Conservation (phyloP, 2,113 vertebrate species). For the Oxyruncus cristatus region DNA sequence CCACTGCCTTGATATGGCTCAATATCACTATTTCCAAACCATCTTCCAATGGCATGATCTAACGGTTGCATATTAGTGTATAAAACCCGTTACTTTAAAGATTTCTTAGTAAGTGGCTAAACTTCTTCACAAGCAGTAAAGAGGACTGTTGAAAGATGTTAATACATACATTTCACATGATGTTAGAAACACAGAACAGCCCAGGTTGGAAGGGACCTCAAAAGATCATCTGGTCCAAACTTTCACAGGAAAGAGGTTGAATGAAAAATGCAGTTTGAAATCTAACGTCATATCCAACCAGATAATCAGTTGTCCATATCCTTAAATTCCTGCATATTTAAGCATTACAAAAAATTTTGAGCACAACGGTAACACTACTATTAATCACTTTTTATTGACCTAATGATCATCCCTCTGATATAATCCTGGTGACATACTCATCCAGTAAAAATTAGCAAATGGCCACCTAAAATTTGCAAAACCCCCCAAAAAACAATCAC, state of each 20-base stretch:
- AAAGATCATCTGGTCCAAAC: not conserved
- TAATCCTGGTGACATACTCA: not conserved
- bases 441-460: not conserved
- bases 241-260: not conserved
- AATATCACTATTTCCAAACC: not conserved
- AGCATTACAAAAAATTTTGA: not conserved
- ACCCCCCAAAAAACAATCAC: not conserved
- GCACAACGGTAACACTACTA: not conserved
- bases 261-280: constrained; percentile 1
- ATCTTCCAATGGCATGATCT: not conserved
- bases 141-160: not conserved
- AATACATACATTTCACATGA: not conserved
- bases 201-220: not conserved
- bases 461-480: not conserved
- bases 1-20: not conserved
- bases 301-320: not conserved
- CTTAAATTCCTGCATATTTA: not conserved
- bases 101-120: not conserved
- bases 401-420: not conserved
- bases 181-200: not conserved
- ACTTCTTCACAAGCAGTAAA: not conserved
- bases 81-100: not conserved
- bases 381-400: not conserved
- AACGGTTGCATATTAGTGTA: accelerated
- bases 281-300: not conserved